phyloP scores from a whole-genome alignment of 2,888 invertebrate species.

The Apodemia zela region DNA sequence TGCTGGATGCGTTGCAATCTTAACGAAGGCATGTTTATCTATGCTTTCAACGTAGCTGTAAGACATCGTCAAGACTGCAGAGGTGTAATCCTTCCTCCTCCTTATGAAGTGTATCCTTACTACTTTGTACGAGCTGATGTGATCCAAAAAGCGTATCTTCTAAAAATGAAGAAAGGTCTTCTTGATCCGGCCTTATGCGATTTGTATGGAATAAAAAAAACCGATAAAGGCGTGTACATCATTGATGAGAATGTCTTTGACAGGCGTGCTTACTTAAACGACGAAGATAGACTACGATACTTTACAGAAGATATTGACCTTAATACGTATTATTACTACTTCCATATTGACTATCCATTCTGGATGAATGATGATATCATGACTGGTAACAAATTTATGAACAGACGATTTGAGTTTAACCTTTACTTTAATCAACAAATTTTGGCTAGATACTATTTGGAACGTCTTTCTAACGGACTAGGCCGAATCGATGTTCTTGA shows the following conservation, averaged over 20 bases:
- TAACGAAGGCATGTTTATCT: constrained; percentile 80
- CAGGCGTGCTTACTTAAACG: constrained; percentile 71
- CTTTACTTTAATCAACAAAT: constrained; percentile 83
- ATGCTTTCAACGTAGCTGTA: constrained; percentile 69
- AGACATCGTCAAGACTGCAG: constrained; percentile 74
- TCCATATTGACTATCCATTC: constrained; percentile 82
- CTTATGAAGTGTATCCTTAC: constrained; percentile 83
- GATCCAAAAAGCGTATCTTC: constrained; percentile 76
- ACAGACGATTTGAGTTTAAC: constrained; percentile 76
- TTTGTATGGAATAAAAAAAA: constrained; percentile 71
- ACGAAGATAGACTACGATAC: constrained; percentile 81
- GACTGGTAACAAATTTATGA: constrained; percentile 49
- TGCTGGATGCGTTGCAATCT: constrained; percentile 73
- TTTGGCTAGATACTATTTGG: constrained; percentile 80
- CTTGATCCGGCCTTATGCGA: constrained; percentile 72
- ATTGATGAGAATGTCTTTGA: constrained; percentile 85
- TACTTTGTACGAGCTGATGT: constrained; percentile 84
- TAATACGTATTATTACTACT: constrained; percentile 82
- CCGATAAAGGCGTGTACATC: constrained; percentile 75
- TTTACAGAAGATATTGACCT: constrained; percentile 84
- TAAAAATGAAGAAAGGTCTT: constrained; percentile 73
- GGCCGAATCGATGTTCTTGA: constrained; percentile 64
- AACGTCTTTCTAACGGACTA: constrained; percentile 71
- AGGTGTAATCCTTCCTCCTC: constrained; percentile 75
- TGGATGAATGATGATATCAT: constrained; percentile 76